These are phyloP conservation scores for Subacronicta megacephala DNA, from an alignment of 2,888 invertebrate genomes.

Conservation along the genomic window DNA sequence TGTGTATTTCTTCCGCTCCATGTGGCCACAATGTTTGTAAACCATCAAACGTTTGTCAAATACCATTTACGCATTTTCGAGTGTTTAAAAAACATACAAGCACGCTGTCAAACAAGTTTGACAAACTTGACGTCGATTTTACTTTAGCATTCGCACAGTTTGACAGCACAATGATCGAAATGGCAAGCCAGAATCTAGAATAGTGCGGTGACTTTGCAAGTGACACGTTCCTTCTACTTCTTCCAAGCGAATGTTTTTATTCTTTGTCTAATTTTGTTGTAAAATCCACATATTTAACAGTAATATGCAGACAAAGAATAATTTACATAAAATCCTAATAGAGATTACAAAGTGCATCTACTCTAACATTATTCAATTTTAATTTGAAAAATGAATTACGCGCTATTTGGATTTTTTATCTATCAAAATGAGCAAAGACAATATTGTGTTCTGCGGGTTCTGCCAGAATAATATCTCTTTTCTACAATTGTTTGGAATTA, in stretches of 20 bases:
- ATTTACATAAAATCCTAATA: too few species aligned
- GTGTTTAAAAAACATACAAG: constrained; percentile 54
- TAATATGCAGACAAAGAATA: too few species aligned
- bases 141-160: constrained; percentile 27
- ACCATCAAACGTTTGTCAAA: constrained; percentile 52
- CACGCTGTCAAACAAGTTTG: constrained; percentile 56
- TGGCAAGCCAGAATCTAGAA: constrained; percentile 1
- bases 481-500: background rate
- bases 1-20: constrained; percentile 28
- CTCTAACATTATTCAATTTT: too few species aligned
- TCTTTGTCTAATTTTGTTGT: too few species aligned
- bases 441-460: background rate
- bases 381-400: too few species aligned
- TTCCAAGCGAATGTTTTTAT: too few species aligned
- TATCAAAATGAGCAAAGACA: background rate
- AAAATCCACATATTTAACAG: too few species aligned
- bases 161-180: constrained; percentile 24
- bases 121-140: constrained; percentile 52
- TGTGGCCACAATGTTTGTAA: constrained; percentile 51
- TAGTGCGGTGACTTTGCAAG: background rate
- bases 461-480: too few species aligned
- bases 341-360: too few species aligned
- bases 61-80: constrained; percentile 53
- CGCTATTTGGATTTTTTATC: background rate
- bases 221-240: background rate